Percentiles rank a stretch among this genome's conserved stretches.
phyloP scores from a whole-genome alignment of 2,888 invertebrate species.

The Acleris cristana region DNA sequence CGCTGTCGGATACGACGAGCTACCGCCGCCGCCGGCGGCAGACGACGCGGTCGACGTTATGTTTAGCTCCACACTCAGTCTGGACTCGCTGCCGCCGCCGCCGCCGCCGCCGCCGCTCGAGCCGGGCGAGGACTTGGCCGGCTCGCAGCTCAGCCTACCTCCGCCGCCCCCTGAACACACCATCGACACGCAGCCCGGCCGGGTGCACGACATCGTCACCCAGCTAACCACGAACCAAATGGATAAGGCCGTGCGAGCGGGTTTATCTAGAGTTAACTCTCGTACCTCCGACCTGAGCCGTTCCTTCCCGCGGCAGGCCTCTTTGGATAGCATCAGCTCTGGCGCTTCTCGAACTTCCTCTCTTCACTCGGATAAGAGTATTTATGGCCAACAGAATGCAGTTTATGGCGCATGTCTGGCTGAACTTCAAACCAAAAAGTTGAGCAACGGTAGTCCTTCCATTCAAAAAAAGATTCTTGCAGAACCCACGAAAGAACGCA shows the following conservation, averaged over 20 bases:
- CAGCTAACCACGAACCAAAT: conserved; percentile 71
- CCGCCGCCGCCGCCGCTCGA: conserved; percentile 88
- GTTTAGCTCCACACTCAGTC: conserved; percentile 90
- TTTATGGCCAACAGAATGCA: conserved; percentile 64
- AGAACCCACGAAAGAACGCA: conserved; percentile 74
- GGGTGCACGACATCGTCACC: conserved; percentile 72
- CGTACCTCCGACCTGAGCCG: conserved; percentile 65
- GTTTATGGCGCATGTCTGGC: conserved; percentile 81
- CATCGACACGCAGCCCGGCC: conserved; percentile 63
- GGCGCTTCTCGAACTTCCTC: conserved; percentile 76
- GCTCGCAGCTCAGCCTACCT: conserved; percentile 89
- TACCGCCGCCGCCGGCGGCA: conserved; percentile 89
- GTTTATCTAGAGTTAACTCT: conserved; percentile 66
- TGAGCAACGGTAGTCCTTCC: conserved; percentile 67
- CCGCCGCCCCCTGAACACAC: conserved; percentile 87
- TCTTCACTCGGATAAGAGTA: conserved; percentile 70
- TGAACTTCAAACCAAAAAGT: conserved; percentile 82
- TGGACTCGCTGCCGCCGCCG: conserved; percentile 92
- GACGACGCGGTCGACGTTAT: conserved; percentile 80
- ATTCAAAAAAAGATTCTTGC: conserved; percentile 63
- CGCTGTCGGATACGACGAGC: conserved; percentile 79
- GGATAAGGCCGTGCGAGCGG: conserved; percentile 65
- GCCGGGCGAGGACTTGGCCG: conserved; percentile 82
- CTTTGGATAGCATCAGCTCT: conserved; percentile 82
- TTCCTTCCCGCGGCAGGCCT: conserved; percentile 82